Evolutionary conservation across 2,797 vertebrate genomes (phyloP), one percentile per base, ranked within the genome.

Genomic region (Poeciliopsis infans): DNA sequence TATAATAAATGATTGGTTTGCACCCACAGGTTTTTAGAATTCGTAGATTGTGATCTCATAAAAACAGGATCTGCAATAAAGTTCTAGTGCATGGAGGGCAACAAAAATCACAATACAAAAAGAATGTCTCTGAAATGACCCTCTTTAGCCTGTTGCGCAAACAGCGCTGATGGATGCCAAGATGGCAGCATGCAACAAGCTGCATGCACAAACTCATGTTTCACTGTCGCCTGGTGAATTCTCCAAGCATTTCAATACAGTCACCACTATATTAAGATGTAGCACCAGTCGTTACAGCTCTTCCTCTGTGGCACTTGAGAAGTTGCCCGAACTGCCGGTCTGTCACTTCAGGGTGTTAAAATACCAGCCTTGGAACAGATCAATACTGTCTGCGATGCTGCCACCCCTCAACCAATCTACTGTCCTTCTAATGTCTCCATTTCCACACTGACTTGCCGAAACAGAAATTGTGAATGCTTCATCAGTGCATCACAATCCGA

Each of bases 251-350:
- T 51, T 77, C 25, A 70, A 70, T 1, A 47, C 55, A 72, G 47
- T 43, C 53, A 51, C 36, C 18, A 46, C 12, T 64, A 69, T 73
- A 83, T 79, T 76, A 25, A 31, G 66, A 51, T 64, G 25, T 15
- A 72, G 77, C 23, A n/a, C 41, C 23, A 43, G 66, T 41, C 5
- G 2, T 69, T 20, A 69, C 10, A 69, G 72, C 64, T 77, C 31
- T 78, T 76, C 46, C 71, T 83, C 75, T 51, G 73, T 69, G 83
- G 55, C 71, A 33, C 72, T 79, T 82, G 8, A 74, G 70, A 82
- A 64, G 46, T 81, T 86, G 78, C 61, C 39, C 8, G 11, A 87
- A 69, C 76, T 83, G 83, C 83, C 81, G 74, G 75, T 79, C 85
- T 72, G 75, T 80, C 80, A 74, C 79, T 47, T 70, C 55, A 57